These are phyloP conservation scores for Anguilla obscura DNA, from an alignment of 2,797 vertebrate species.

Conservation along the genomic window DNA sequence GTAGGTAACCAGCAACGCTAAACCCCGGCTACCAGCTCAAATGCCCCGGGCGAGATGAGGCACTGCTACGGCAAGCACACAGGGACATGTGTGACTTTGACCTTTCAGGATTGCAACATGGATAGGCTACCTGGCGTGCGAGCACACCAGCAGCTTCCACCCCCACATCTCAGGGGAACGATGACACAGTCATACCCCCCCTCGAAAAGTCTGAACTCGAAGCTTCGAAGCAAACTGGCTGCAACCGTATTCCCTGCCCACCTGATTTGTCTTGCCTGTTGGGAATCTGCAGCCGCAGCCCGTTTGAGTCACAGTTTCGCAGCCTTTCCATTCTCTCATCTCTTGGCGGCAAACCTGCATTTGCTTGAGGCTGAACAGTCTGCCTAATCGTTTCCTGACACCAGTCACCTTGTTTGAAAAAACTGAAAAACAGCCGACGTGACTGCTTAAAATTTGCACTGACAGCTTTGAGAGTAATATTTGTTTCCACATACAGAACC, in stretches of 20 bases:
- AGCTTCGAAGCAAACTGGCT: neutral
- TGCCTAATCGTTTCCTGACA: constrained; percentile 33
- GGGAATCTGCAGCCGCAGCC: neutral
- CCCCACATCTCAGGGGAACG: neutral
- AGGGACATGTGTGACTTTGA: neutral
- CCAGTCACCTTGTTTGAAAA: constrained; percentile 47
- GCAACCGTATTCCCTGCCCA: neutral
- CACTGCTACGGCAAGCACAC: neutral
- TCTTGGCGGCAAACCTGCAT: constrained; percentile 30
- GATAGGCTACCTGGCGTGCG: neutral
- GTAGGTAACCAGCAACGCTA: neutral
- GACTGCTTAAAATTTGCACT: neutral
- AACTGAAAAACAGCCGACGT: neutral
- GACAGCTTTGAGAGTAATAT: neutral
- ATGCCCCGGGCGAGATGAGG: neutral
- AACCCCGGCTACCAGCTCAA: neutral
- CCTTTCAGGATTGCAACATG: neutral
- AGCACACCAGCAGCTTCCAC: neutral
- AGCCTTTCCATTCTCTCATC: constrained; percentile 54
- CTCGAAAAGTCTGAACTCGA: neutral
- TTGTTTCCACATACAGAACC: neutral
- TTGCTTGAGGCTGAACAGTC: constrained; percentile 27
- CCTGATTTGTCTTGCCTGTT: neutral
- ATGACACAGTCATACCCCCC: neutral
- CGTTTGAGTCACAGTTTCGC: neutral